Conservation (phyloP, 2,113 vertebrate genomes). For the Larimichthys crocea region DNA sequence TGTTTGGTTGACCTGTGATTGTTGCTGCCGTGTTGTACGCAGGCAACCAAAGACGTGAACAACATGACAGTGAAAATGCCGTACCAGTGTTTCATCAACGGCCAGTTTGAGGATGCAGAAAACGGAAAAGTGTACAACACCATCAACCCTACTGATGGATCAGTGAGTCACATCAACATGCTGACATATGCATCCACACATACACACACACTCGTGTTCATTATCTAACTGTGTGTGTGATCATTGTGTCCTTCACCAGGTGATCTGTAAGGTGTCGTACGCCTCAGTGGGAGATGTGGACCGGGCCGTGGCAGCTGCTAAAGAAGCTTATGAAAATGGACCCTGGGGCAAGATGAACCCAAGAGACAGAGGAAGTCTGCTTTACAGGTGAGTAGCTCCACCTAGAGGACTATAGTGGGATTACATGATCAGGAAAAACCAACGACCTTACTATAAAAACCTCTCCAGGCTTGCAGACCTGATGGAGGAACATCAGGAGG, state of each 20-base stretch:
- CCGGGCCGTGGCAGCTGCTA: constrained; percentile 84
- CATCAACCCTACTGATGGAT: constrained; percentile 84
- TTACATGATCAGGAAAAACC: not conserved
- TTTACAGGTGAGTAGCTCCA: constrained; percentile 79
- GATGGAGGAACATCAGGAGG: constrained; percentile 88
- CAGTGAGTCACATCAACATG: constrained; percentile 62
- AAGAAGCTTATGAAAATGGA: constrained; percentile 83
- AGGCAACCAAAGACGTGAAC: constrained; percentile 84
- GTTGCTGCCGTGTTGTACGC: not conserved
- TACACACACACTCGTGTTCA: no score
- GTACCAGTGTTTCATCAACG: constrained; percentile 86
- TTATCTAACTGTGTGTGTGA: not conserved
- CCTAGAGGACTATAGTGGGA: constrained; percentile 5
- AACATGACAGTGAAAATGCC: constrained; percentile 86
- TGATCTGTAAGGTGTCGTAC: constrained; percentile 86
- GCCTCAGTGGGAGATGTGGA: constrained; percentile 86
- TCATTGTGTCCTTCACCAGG: constrained; percentile 56
- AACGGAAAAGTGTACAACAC: constrained; percentile 81
- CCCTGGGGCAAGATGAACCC: constrained; percentile 89
- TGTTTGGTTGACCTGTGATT: not conserved
- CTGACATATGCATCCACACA: not conserved
- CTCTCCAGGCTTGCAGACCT: constrained; percentile 83
- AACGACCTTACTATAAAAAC: no score
- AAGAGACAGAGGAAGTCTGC: constrained; percentile 84
- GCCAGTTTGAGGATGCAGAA: constrained; percentile 85